Evolutionary conservation across 2,113 vertebrate genomes (phyloP).

Genomic region (Limnothrissa miodon): DNA sequence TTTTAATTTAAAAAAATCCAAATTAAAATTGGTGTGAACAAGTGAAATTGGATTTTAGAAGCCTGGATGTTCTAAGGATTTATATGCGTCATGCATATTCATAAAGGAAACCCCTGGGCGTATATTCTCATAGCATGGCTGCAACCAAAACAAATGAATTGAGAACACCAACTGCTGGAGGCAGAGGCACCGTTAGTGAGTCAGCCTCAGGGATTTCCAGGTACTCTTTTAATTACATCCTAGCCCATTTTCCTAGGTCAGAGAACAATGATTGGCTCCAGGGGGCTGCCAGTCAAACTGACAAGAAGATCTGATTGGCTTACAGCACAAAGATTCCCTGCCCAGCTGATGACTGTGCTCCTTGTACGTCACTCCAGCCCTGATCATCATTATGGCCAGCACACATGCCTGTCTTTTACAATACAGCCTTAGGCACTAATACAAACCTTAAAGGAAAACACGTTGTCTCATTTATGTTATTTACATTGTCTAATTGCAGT

Average conservation of each 20-base stretch:
- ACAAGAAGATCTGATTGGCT: constrained; percentile 8
- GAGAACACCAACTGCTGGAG: not conserved
- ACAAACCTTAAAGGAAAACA: not conserved
- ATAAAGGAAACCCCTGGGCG: not conserved
- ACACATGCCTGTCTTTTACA: not conserved
- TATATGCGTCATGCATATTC: not conserved
- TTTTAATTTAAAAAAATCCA: too few species aligned
- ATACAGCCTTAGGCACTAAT: not conserved
- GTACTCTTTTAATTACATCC: constrained; percentile 22
- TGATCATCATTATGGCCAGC: not conserved
- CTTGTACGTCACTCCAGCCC: not conserved
- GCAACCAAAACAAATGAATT: not conserved
- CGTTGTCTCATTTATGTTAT: not conserved
- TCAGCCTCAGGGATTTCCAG: constrained; percentile 7
- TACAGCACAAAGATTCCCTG: not conserved
- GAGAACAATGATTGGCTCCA: not conserved
- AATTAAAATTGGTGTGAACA: too few species aligned
- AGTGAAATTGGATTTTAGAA: not conserved
- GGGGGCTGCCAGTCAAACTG: not conserved
- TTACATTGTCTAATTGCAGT: not conserved
- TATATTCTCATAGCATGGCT: not conserved
- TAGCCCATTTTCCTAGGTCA: not conserved
- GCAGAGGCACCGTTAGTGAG: not conserved
- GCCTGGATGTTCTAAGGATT: not conserved
- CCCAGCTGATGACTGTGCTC: not conserved